phyloP scores from a whole-genome alignment of 2,113 vertebrate species.

The Gambusia affinis region DNA sequence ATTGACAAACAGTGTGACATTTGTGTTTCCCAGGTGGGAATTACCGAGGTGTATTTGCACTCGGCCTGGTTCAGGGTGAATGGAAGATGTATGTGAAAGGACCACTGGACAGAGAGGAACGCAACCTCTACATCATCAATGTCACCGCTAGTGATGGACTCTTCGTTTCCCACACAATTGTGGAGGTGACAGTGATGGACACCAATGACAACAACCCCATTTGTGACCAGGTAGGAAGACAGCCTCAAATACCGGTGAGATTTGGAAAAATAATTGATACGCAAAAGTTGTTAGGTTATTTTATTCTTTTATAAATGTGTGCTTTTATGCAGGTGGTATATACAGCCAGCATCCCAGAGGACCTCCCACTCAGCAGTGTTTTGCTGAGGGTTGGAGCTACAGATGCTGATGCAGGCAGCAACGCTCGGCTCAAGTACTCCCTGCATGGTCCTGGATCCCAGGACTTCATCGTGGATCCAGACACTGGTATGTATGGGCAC shows the following conservation, averaged over 20 bases:
- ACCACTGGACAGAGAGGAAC: constrained; percentile 90
- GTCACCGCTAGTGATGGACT: constrained; percentile 95
- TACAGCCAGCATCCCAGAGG: constrained; percentile 85
- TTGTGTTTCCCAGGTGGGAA: constrained; percentile 85
- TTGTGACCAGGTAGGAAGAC: constrained; percentile 87
- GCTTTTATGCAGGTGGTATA: constrained; percentile 82
- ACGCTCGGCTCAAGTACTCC: constrained; percentile 88
- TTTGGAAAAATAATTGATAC: background rate
- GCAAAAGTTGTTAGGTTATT: background rate
- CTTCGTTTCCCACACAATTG: constrained; percentile 88
- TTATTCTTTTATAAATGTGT: constrained; percentile 17
- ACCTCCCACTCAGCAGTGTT: constrained; percentile 86
- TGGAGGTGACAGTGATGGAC: constrained; percentile 90
- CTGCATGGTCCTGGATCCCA: constrained; percentile 87
- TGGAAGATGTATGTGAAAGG: constrained; percentile 98
- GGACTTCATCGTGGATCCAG: constrained; percentile 90
- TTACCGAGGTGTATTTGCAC: constrained; percentile 88
- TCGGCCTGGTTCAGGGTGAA: constrained; percentile 93
- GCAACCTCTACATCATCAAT: constrained; percentile 89
- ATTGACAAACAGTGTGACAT: background rate
- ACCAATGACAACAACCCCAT: constrained; percentile 94
- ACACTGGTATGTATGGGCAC: constrained; percentile 82
- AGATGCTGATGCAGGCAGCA: constrained; percentile 90
- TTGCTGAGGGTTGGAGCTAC: constrained; percentile 87
- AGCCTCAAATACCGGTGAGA: background rate